phyloP scores from a whole-genome alignment of 2,113 vertebrate species.

The Pelobates fuscus region DNA sequence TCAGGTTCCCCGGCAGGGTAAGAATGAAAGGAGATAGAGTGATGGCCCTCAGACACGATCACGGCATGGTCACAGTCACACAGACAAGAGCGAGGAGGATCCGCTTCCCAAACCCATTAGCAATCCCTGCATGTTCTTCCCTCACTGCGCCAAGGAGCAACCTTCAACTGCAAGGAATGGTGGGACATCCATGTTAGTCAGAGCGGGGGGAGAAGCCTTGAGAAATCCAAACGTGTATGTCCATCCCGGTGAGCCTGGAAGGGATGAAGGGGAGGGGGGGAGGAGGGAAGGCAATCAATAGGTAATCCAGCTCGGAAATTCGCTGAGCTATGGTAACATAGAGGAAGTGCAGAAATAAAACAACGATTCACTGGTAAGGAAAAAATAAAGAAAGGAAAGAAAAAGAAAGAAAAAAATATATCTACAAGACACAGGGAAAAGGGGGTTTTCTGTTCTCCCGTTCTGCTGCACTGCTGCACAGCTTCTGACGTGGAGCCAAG shows the following conservation, averaged over 20 bases:
- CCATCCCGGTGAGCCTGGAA: slow-evolving; percentile 74
- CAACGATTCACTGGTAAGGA: slow-evolving; percentile 67
- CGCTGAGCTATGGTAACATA: slow-evolving; percentile 60
- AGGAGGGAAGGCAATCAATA: slow-evolving; percentile 64
- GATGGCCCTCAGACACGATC: slow-evolving; percentile 79
- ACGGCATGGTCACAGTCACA: slow-evolving; percentile 93
- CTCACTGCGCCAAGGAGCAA: slow-evolving; percentile 94
- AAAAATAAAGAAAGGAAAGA: neutral
- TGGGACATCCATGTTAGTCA: slow-evolving; percentile 90
- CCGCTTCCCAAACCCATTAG: slow-evolving; percentile 85
- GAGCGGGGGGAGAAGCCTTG: slow-evolving; percentile 71
- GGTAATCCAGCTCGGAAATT: slow-evolving; percentile 65
- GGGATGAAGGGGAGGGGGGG: slow-evolving; percentile 63
- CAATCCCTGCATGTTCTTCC: slow-evolving; percentile 86
- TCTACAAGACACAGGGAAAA: neutral
- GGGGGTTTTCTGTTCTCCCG: slow-evolving; percentile 72
- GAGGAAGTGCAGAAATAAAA: slow-evolving; percentile 66
- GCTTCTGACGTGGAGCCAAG: slow-evolving; percentile 90
- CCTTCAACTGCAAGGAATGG: slow-evolving; percentile 88
- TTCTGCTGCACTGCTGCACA: slow-evolving; percentile 92
- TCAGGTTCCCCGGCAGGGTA: slow-evolving; percentile 77
- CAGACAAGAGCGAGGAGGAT: slow-evolving; percentile 67
- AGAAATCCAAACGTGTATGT: slow-evolving; percentile 82
- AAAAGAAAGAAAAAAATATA: neutral
- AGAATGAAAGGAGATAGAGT: slow-evolving; percentile 74